phyloP scores from a whole-genome alignment of 2,113 vertebrate species.

The Dendropsophus ebraccatus region DNA sequence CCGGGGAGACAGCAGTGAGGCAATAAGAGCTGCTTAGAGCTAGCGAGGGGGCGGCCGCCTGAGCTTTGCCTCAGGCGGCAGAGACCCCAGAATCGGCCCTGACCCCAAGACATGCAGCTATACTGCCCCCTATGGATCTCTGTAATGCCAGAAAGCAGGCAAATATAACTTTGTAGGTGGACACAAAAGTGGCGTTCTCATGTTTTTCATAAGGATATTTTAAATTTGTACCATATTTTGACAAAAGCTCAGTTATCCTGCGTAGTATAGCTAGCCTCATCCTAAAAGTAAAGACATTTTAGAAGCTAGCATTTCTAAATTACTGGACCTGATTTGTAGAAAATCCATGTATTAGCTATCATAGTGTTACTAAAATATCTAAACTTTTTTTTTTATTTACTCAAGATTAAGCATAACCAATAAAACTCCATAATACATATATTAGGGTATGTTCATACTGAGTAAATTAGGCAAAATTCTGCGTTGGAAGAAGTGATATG shows the following conservation, averaged over 20 bases:
- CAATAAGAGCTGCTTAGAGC: too few species aligned
- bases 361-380: background rate
- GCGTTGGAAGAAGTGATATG: too few species aligned
- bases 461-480: too few species aligned
- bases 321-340: background rate
- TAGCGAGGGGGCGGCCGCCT: too few species aligned
- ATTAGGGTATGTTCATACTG: too few species aligned
- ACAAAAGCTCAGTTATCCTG: conserved; percentile 31
- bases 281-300: background rate
- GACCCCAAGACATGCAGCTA: background rate
- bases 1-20: too few species aligned
- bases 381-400: background rate
- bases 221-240: conserved; percentile 33
- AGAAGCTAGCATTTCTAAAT: background rate
- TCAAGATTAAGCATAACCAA: background rate
- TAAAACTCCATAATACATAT: too few species aligned
- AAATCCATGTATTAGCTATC: background rate
- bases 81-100: too few species aligned
- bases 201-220: too few species aligned
- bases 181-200: too few species aligned
- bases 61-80: too few species aligned
- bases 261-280: background rate
- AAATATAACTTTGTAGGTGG: background rate
- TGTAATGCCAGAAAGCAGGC: background rate
- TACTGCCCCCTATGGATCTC: background rate